These are phyloP conservation scores for Polyodon spathula DNA, from an alignment of 2,113 vertebrate genomes.

Conservation along the genomic window DNA sequence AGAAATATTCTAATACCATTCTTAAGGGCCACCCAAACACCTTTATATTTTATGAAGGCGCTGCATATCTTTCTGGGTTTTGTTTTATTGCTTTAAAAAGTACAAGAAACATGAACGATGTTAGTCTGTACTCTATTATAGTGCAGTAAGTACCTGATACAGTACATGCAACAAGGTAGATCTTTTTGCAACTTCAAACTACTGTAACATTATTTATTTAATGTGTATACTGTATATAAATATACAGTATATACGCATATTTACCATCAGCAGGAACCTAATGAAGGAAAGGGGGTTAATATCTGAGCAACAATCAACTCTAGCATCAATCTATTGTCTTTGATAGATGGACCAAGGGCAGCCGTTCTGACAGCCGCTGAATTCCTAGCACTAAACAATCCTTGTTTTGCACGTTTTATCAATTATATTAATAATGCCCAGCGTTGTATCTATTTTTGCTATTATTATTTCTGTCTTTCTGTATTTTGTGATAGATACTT, in stretches of 20 bases:
- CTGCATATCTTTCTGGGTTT: slow-evolving; percentile 14
- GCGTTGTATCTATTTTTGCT: background rate
- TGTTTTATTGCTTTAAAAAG: slow-evolving; percentile 9
- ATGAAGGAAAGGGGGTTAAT: background rate
- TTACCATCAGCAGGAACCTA: background rate
- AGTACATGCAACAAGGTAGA: too few species aligned
- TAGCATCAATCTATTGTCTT: too few species aligned
- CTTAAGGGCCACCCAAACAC: too few species aligned
- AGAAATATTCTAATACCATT: background rate
- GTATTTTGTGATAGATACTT: background rate
- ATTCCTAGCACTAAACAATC: too few species aligned
- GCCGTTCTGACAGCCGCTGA: too few species aligned
- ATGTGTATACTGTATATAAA: background rate
- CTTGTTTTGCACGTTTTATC: background rate
- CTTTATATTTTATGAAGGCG: too few species aligned
- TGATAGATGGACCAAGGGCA: too few species aligned
- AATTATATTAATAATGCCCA: background rate
- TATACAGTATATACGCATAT: background rate
- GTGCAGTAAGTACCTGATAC: too few species aligned
- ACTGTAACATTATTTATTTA: too few species aligned
- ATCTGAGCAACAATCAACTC: too few species aligned
- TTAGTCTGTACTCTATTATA: too few species aligned
- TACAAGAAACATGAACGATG: slow-evolving; percentile 19
- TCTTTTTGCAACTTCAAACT: too few species aligned
- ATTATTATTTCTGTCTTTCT: background rate